Evolutionary conservation across 2,888 invertebrate genomes (phyloP), one percentile per base, ranked within the genome.

Genomic region (Alloscopus bannaensis): DNA sequence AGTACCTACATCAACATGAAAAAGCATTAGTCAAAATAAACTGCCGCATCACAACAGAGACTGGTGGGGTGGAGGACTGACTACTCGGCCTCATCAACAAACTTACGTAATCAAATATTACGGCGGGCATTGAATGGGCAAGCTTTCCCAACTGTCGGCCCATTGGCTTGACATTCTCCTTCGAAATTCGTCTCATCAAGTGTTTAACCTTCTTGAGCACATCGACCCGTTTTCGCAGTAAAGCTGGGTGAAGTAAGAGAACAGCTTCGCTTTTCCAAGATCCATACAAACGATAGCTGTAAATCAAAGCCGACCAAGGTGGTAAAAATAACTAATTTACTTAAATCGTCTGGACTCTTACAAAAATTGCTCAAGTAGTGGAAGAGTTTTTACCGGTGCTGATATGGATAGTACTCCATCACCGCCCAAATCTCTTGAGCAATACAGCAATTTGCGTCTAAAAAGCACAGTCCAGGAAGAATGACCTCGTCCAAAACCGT

Each of bases 81-180:
- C 11, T 28, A 65, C n/a, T n/a, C n/a, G n/a, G n/a, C n/a, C n/a
- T n/a, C n/a, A n/a, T n/a, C n/a, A n/a, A n/a, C n/a, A 71, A 3
- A 91, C 91, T 91, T 86, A 97, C 96, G 88, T 99, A 98, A 89
- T 99, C 98, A 88, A 99, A 98, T 4, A 99, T 91, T 87, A 97
- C 94, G 8, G 95, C 95, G 0, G 99, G 99, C 52, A 97, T 95
- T 64, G 95, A 96, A 88, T 99, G 99, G 28, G 97, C 96, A 36
- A 99, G 90, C 90, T 99, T 99, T 16, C 99, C 99, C 83, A 99
- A 94, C 60, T 95, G 93, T 78, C 99, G 91, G 0, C 99, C 99
- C 81, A 97, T 95, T 0, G 95, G 96, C 88, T 99, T 99, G 4
- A 98, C 96, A 87, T 98, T 99, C 88, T 99, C 99, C 88, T 99